A percentile compares a stretch with the other conserved stretches of the same genome.
Conservation (phyloP, 2,797 vertebrate genomes). For the Pseudomugil tenellus region DNA sequence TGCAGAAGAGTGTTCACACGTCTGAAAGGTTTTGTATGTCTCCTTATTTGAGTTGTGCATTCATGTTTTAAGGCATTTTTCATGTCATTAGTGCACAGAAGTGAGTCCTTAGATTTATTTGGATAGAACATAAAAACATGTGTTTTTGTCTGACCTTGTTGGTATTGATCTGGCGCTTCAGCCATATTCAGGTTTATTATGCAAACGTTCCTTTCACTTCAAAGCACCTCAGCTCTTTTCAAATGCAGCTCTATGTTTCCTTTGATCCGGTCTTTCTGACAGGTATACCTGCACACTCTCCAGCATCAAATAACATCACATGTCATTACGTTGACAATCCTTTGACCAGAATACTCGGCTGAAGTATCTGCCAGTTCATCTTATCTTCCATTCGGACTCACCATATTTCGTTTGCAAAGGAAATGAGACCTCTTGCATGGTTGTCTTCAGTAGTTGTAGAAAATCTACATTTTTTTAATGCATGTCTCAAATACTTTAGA, state of each 20-base stretch:
- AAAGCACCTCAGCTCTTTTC: slow-evolving; percentile 56
- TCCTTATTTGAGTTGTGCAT: slow-evolving; percentile 6
- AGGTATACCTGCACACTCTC: slow-evolving; percentile 55
- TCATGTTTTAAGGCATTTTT: background rate
- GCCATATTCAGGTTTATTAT: slow-evolving; percentile 31
- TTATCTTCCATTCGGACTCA: slow-evolving; percentile 61
- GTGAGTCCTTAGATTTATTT: slow-evolving; percentile 20
- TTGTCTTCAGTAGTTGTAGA: slow-evolving; percentile 22
- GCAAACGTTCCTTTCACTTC: slow-evolving; percentile 62
- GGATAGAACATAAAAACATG: background rate
- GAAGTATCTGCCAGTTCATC: slow-evolving; percentile 59
- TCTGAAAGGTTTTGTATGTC: background rate
- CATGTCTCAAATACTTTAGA: no score
- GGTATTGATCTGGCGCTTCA: slow-evolving; percentile 17
- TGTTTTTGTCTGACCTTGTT: slow-evolving; percentile 7
- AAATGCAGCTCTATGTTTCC: slow-evolving; percentile 43
- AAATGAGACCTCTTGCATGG: slow-evolving; percentile 49
- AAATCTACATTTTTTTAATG: slow-evolving; percentile 37
- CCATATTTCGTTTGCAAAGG: slow-evolving; percentile 45
- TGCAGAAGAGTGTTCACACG: background rate
- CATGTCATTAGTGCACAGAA: background rate
- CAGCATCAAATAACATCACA: slow-evolving; percentile 71
- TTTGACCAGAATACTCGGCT: slow-evolving; percentile 68
- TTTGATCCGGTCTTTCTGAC: slow-evolving; percentile 67
- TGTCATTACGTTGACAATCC: slow-evolving; percentile 69